phyloP scores from a whole-genome alignment of 2,888 invertebrate species.

The Epicampocera succincta region DNA sequence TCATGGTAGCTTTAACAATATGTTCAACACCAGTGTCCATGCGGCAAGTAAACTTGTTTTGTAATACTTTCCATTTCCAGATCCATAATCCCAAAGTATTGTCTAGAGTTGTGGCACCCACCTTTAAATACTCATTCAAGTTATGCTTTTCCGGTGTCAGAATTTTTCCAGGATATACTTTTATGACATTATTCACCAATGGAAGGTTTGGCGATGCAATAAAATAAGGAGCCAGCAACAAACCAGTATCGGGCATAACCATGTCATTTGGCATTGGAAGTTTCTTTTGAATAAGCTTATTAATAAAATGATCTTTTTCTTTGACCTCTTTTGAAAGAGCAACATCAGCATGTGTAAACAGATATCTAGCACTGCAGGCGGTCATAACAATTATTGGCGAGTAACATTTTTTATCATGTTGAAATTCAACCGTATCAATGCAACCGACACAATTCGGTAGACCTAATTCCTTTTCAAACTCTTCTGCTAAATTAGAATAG shows the following conservation, averaged over 20 bases:
- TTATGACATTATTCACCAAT: conserved; percentile 55
- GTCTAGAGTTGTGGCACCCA: conserved; percentile 35
- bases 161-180: conserved; percentile 57
- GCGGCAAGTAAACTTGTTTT: conserved; percentile 61
- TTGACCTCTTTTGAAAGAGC: conserved; percentile 18
- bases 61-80: conserved; percentile 64
- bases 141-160: conserved; percentile 53
- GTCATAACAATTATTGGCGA: conserved; percentile 53
- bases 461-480: conserved; percentile 43
- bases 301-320: conserved; percentile 56
- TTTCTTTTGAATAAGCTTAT: conserved; percentile 40
- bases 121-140: conserved; percentile 55
- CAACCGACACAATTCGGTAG: conserved; percentile 64
- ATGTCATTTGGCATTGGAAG: conserved; percentile 46
- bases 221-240: conserved; percentile 57
- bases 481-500: conserved; percentile 48
- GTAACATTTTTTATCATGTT: conserved; percentile 53
- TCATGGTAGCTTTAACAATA: conserved; percentile 60
- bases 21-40: conserved; percentile 34
- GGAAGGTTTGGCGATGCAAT: conserved; percentile 54
- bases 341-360: conserved; percentile 50
- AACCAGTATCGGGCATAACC: conserved; percentile 55
- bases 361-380: conserved; percentile 55
- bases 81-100: conserved; percentile 58
- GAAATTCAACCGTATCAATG: conserved; percentile 54